Evolutionary conservation across 2,888 invertebrate genomes (phyloP), one percentile per base, ranked within the genome.

Genomic region (Phalera bucephala): DNA sequence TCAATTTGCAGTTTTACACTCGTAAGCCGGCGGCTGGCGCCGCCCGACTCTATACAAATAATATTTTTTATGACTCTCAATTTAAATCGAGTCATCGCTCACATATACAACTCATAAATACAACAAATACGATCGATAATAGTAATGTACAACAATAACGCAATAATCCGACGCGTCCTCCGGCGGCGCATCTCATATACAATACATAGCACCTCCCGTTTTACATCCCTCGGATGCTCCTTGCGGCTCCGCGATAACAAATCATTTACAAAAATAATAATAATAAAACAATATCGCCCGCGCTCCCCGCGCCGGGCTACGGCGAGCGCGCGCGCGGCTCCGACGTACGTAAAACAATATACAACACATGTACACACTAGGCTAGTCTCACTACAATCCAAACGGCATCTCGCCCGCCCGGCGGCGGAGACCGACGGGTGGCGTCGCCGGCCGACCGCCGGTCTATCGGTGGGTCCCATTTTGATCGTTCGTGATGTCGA

Each of bases 81-180:
- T 73, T 75, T 72, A 55, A 61, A 58, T 42, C 41, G 66, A 60
- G 60, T 53, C 30, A 55, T 66, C 60, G 57, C 59, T 66, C 67
- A 65, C 67, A 65, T 60, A 60, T 74, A 70, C 71, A 72, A 77
- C 73, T 79, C 79, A 80, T 81, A 80, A 79, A 83, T 81, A 82
- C 79, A 82, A 81, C 80, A 80, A 74, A 81, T 72, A 74, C 65
- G 66, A 68, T 65, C 60, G 63, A 69, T 69, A 72, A 71, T 74
- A 73, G 68, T 73, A 77, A 80, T 83, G 67, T 83, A 82, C 80
- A 80, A 79, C 68, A 76, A 75, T 73, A 74, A 77, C 73, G 65
- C 58, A 58, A 52, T 59, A 62, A 65, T 57, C 59, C 52, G 56
- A 54, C 51, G 57, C 54, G 46, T 52, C 39, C 52, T 36, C 32